Evolutionary conservation across 2,888 invertebrate species (phyloP), one percentile per base, ranked within the genome.

Genomic region (Leptura quadrifasciata): DNA sequence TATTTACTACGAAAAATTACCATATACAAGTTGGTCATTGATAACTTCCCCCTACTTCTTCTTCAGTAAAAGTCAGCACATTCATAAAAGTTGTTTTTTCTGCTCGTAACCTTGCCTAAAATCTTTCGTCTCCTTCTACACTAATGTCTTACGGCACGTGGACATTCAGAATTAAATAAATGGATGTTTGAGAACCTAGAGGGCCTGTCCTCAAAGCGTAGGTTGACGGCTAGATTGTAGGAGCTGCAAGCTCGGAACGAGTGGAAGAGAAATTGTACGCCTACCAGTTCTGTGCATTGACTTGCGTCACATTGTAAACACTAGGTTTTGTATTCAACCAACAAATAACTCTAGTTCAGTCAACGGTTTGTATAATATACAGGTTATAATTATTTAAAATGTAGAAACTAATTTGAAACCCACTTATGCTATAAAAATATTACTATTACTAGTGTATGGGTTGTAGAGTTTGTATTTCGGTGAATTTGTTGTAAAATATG

Each of bases 251-350:
- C 73, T 75, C 68, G 70, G 63, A 79, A 75, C 55, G 68, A 55
- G 47, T 58, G 60, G 69, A 79, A 77, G 76, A 77, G 74, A 79
- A 79, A 76, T 77, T 76, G 31, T 61, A 77, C 79, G 77, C 79
- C 79, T 76, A 79, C 79, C 69, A 73, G 61, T 47, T 61, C 18
- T 61, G 24, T 47, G 71, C 61, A 69, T 70, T 71, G 47, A 35
- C 67, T 79, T 79, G 71, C 79, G 74, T 79, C 77, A 79, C 74
- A 72, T 39, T 52, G 61, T 61, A 71, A 71, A 71, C 71, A 61
- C 18, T 24, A 52, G 27, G 47, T 71, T 65, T 70, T 58, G 58
- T 69, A 39, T 69, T 69, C 58, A 54, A 24, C 58, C 39, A 58
- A 69, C 31, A 35, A 39, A 69, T 69, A 65, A 65, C 58, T 58